These are phyloP conservation scores for Adelges cooleyi DNA, from an alignment of 1,140 invertebrate genomes.

Conservation along the genomic window DNA sequence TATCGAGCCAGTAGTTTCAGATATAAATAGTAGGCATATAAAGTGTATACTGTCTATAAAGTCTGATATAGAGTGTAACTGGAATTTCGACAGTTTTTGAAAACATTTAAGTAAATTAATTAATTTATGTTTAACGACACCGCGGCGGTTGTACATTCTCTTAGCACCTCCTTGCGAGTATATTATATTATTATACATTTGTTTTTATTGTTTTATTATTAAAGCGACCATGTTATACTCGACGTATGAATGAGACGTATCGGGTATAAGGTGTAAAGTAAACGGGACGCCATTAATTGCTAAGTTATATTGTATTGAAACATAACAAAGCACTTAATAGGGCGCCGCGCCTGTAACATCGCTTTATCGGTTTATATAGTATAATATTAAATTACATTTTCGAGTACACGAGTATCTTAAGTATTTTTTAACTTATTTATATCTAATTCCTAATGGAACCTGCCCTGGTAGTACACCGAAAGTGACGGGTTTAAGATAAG, in stretches of 20 bases:
- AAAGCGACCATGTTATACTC: neutral
- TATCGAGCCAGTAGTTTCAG: too few species aligned
- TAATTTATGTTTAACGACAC: neutral
- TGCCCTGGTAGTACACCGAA: too few species aligned
- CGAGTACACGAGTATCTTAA: neutral
- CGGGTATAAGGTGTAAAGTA: neutral
- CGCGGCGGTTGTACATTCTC: neutral
- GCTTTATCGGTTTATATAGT: neutral
- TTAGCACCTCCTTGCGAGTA: neutral
- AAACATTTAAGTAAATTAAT: too few species aligned
- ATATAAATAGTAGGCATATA: too few species aligned
- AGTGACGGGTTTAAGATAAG: neutral
- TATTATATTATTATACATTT: neutral
- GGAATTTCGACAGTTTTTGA: too few species aligned
- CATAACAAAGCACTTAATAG: slow-evolving; percentile 27
- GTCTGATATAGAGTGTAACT: too few species aligned
- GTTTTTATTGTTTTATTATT: slow-evolving; percentile 21
- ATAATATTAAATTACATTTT: neutral
- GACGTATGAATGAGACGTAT: neutral
- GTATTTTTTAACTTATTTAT: too few species aligned
- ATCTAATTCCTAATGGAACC: too few species aligned
- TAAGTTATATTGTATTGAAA: slow-evolving; percentile 15
- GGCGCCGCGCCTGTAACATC: neutral
- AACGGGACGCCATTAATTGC: slow-evolving; percentile 6
- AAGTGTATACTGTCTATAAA: too few species aligned